Evolutionary conservation across 1,140 invertebrate genomes (phyloP).

Genomic region (Micrasema longulum): DNA sequence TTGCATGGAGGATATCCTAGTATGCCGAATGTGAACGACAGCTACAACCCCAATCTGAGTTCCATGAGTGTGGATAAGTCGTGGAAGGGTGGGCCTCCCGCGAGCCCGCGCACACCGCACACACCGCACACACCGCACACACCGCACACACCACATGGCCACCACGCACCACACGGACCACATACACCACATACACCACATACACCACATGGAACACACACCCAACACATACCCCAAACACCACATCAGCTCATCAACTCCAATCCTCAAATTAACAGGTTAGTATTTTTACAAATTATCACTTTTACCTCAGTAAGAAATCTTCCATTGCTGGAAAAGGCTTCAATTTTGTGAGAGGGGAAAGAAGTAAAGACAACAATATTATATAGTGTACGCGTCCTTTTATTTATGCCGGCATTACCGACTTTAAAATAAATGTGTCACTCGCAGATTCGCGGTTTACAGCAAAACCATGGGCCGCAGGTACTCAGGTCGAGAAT

Average conservation of each 20-base stretch:
- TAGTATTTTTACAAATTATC: no score
- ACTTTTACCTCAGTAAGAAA: no score
- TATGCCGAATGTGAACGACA: conserved; percentile 63
- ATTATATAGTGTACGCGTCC: no score
- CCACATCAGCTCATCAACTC: no score
- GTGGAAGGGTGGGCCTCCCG: conserved; percentile 23
- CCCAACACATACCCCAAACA: background rate
- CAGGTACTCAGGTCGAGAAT: no score
- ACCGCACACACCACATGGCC: background rate
- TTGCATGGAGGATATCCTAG: conserved; percentile 55
- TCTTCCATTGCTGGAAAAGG: no score
- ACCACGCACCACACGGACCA: background rate
- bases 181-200: background rate
- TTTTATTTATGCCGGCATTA: no score
- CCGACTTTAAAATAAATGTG: no score
- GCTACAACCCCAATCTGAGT: conserved; percentile 37
- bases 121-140: background rate
- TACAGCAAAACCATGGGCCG: no score
- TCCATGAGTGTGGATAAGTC: conserved; percentile 1
- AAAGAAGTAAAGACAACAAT: no score
- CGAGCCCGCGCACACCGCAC: conserved; percentile 20
- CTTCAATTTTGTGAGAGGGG: no score
- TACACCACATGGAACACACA: background rate
- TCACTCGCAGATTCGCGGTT: no score
- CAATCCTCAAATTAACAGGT: conserved; percentile 18